Percentiles rank a stretch among this genome's conserved stretches.
These are phyloP conservation scores for Trichogramma pretiosum DNA, from an alignment of 1,140 invertebrate genomes.

Conservation along the genomic window DNA sequence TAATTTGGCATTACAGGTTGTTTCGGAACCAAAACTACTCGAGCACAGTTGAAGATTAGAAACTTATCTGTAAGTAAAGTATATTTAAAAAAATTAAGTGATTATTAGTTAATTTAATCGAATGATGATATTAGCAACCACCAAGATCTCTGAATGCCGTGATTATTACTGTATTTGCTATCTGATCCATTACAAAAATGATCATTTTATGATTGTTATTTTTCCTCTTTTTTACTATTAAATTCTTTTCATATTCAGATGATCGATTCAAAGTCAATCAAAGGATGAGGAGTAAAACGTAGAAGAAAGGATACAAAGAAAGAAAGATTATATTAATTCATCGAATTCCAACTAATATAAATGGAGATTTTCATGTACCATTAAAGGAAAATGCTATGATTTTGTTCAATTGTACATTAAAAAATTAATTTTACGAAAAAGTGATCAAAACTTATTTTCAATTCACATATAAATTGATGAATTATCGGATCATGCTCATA, in stretches of 20 bases:
- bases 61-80: not conserved
- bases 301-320: too few relatives aligned
- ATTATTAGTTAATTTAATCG: too few relatives aligned
- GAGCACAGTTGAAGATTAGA: not conserved
- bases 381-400: too few relatives aligned
- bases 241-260: not conserved
- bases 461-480: too few relatives aligned
- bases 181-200: constrained; percentile 5
- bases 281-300: too few relatives aligned
- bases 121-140: constrained; percentile 17
- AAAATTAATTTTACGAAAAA: too few relatives aligned
- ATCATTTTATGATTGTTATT: not conserved
- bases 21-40: too few relatives aligned
- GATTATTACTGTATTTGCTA: constrained; percentile 25
- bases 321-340: not conserved
- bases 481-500: too few relatives aligned
- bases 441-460: too few relatives aligned
- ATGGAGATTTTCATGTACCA: too few relatives aligned
- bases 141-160: constrained; percentile 26
- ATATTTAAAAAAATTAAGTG: too few relatives aligned
- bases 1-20: not conserved
- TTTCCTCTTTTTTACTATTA: not conserved
- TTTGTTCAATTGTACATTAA: too few relatives aligned
- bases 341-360: not conserved
- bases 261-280: not conserved